Conservation (phyloP, 2,888 invertebrate genomes). For the Leptarthrus brevirostris region DNA sequence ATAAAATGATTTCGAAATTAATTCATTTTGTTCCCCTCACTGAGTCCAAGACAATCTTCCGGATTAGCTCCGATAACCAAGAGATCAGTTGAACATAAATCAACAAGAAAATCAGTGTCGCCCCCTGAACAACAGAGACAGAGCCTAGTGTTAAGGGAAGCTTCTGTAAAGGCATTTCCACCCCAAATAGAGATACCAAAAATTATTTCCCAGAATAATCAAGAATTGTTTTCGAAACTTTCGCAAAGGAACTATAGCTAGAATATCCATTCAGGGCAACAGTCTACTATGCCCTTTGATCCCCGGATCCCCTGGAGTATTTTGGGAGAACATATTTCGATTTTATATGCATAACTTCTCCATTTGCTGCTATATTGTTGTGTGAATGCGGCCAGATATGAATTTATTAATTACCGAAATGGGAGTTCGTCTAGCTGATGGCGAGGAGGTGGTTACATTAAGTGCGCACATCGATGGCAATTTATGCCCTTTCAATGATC, state of each 20-base stretch:
- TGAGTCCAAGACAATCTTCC: slow-evolving; percentile 42
- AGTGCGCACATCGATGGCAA: slow-evolving; percentile 41
- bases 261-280: slow-evolving; percentile 15
- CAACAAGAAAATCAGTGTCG: slow-evolving; percentile 36
- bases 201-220: slow-evolving; percentile 41
- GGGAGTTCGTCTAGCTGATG: slow-evolving; percentile 42
- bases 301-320: not conserved
- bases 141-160: not conserved
- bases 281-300: not conserved
- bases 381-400: slow-evolving; percentile 34
- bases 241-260: not conserved
- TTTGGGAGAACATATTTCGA: slow-evolving; percentile 22
- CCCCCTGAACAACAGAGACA: not conserved
- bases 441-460: slow-evolving; percentile 30
- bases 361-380: slow-evolving; percentile 24
- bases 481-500: slow-evolving; percentile 43
- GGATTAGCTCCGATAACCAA: slow-evolving; percentile 48
- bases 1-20: slow-evolving; percentile 48
- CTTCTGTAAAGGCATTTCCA: not conserved
- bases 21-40: slow-evolving; percentile 26
- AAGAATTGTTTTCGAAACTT: slow-evolving; percentile 41
- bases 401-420: slow-evolving; percentile 51
- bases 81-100: slow-evolving; percentile 49
- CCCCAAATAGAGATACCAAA: not conserved
- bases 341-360: slow-evolving; percentile 22